Percentiles rank a stretch among this genome's conserved stretches.
Conservation (phyloP, 2,113 vertebrate genomes). For the Dendropsophus ebraccatus region DNA sequence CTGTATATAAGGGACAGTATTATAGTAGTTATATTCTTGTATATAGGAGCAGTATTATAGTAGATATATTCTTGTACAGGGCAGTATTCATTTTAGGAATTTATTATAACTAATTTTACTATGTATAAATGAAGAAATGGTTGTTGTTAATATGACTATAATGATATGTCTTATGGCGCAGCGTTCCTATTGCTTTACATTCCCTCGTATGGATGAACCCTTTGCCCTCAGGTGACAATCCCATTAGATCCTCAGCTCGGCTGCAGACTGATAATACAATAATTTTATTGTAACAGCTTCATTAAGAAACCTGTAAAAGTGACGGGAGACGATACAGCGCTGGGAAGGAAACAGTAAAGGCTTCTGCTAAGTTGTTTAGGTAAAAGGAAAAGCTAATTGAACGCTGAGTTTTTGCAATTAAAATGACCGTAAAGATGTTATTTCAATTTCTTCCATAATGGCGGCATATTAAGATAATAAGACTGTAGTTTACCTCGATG, state of each 20-base stretch:
- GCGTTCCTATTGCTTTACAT: too few species aligned
- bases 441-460: slow-evolving; percentile 40
- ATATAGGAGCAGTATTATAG: neutral
- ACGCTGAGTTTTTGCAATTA: slow-evolving; percentile 47
- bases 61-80: too few species aligned
- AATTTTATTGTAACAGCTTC: slow-evolving; percentile 30
- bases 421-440: slow-evolving; percentile 45
- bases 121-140: too few species aligned
- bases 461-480: slow-evolving; percentile 26
- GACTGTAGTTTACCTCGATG: neutral
- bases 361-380: slow-evolving; percentile 22
- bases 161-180: too few species aligned
- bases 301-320: slow-evolving; percentile 33
- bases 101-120: too few species aligned
- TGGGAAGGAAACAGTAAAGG: neutral
- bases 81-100: too few species aligned
- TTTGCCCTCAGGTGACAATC: neutral
- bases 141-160: too few species aligned
- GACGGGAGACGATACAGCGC: slow-evolving; percentile 1
- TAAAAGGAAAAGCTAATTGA: slow-evolving; percentile 35
- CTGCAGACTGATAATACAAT: slow-evolving; percentile 4
- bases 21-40: slow-evolving; percentile 2
- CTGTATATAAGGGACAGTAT: neutral
- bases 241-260: neutral
- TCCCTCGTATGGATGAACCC: neutral